A percentile compares a stretch with the other conserved stretches of the same genome.
These are phyloP conservation scores for Silurus meridionalis DNA, from an alignment of 2,113 vertebrate genomes.

Conservation along the genomic window DNA sequence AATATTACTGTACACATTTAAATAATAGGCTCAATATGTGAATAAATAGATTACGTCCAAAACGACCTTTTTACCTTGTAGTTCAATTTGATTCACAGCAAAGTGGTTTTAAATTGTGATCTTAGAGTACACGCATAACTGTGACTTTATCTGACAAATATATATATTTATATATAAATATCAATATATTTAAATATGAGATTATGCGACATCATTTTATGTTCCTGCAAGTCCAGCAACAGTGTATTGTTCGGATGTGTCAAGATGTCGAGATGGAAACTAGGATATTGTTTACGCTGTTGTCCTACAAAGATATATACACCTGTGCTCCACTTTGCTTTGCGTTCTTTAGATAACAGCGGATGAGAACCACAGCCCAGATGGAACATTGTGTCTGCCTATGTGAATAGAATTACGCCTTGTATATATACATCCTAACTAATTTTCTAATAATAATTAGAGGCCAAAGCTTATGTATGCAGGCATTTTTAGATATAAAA, in stretches of 20 bases:
- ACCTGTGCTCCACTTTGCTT: neutral
- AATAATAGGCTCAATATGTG: neutral
- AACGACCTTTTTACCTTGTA: neutral
- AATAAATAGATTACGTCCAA: neutral
- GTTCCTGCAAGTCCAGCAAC: neutral
- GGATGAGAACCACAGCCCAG: neutral
- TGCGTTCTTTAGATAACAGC: neutral
- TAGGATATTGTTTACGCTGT: neutral
- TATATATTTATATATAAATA: too few relatives aligned
- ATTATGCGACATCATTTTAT: neutral
- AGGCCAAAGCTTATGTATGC: conserved; percentile 11
- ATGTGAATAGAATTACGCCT: conserved; percentile 30
- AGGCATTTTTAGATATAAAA: conserved; percentile 5
- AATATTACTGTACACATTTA: neutral
- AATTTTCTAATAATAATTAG: conserved; percentile 47
- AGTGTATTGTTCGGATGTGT: neutral
- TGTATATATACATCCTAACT: conserved; percentile 35
- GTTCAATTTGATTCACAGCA: neutral
- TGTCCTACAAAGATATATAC: neutral
- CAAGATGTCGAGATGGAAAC: neutral
- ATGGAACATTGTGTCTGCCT: conserved; percentile 17
- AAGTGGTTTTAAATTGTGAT: neutral
- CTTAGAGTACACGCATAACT: neutral
- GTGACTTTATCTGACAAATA: neutral
- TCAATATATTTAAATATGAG: neutral